Base-by-base conservation (phyloP, 2,888 invertebrate species). In the Rhopalosiphum nymphaeae region DNA sequence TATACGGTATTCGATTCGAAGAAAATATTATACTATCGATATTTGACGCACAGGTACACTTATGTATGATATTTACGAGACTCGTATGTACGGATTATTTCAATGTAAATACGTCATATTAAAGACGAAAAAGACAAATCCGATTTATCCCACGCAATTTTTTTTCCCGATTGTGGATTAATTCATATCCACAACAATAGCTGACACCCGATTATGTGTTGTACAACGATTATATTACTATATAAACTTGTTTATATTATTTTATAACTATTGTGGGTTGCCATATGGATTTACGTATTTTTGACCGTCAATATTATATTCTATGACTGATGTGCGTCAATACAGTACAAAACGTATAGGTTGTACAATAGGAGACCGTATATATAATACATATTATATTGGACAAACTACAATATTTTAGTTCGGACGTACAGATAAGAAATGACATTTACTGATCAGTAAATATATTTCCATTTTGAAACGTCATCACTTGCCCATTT, bases 341-440 rank as follows among this genome's bases (percentile, higher is more conserved):
- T 67, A 5, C n/a, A n/a, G 13, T n/a, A n/a, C 7, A 61, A 61
- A 3, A 61, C n/a, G 10, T 26, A 25, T 57, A 26, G 10, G 36
- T 11, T 36, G 67, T 36, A 78, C 36, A 36, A 16, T 78, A 16
- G 36, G n/a, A 78, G 36, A 67, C 67, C n/a, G 67, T 67, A 67
- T 67, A 67, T n/a, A n/a, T n/a, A 67, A 67, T 67, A 67, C n/a
- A n/a, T n/a, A 67, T n/a, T 67, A 67, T 67, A 67, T 67, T n/a
- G 67, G 67, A 67, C 16, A n/a, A 16, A 67, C 67, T n/a, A 67
- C n/a, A 67, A 67, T 67, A n/a, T 67, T 67, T 2, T 67, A 67
- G 16, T 16, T 53, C 5, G 67, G n/a, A 67, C 67, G 2, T 16
- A 2, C n/a, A n/a, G 67, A 67, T 13, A 16, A 67, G 49, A 25